Percentiles rank a stretch among this genome's conserved stretches.
Evolutionary conservation across 2,888 invertebrate genomes (phyloP).

Genomic region (Pristionchus arcanus): DNA sequence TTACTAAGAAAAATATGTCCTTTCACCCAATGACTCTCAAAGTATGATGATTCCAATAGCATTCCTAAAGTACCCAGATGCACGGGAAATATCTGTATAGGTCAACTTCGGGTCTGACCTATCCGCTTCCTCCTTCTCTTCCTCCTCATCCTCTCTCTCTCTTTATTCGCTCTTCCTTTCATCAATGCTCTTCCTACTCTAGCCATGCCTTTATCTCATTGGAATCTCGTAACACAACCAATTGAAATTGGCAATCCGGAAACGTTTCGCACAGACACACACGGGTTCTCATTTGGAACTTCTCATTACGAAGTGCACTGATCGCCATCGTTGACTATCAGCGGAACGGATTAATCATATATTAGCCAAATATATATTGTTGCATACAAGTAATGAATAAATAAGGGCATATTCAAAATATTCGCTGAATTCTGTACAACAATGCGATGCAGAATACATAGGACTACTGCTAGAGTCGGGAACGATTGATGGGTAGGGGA

Average conservation of each 20-base stretch:
- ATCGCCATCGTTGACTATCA: background rate
- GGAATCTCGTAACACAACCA: slow-evolving; percentile 39
- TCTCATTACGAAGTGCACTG: background rate
- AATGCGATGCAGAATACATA: background rate
- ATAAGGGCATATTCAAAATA: background rate
- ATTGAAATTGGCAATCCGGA: slow-evolving; percentile 35
- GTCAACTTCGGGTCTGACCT: background rate
- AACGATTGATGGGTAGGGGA: background rate
- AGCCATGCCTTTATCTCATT: slow-evolving; percentile 25
- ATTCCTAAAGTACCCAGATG: too few relatives aligned
- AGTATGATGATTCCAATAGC: too few relatives aligned
- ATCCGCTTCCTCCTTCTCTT: background rate
- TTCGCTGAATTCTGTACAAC: background rate
- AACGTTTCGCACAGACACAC: background rate
- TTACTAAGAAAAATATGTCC: too few relatives aligned
- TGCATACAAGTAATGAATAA: slow-evolving; percentile 17
- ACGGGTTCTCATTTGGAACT: background rate
- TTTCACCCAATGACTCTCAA: too few relatives aligned
- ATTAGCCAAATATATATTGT: background rate
- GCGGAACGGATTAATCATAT: too few relatives aligned
- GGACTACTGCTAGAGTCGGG: background rate
- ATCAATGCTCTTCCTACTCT: slow-evolving; percentile 19
- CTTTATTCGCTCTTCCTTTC: slow-evolving; percentile 19
- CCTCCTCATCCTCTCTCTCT: slow-evolving; percentile 7
- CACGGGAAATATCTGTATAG: too few relatives aligned